Conservation (phyloP, 1,140 invertebrate genomes). For the Maniola jurtina region DNA sequence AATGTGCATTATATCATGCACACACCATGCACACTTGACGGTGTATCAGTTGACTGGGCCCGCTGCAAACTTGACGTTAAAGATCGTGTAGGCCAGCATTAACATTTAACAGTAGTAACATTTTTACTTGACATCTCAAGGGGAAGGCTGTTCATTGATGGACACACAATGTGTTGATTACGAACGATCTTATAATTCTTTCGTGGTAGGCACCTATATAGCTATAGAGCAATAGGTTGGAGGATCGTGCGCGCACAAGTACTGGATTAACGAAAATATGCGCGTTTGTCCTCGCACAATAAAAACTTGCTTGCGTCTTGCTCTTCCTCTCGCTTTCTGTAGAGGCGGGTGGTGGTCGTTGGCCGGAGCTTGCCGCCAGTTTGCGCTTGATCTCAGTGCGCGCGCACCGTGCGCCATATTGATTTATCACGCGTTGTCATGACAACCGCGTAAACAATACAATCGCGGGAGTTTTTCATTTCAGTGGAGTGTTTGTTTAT, state of each 20-base stretch:
- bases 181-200: slow-evolving; percentile 22
- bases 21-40: too few species aligned
- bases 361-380: slow-evolving; percentile 57
- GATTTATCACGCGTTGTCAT: slow-evolving; percentile 59
- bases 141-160: slow-evolving; percentile 34
- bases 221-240: slow-evolving; percentile 10
- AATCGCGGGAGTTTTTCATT: slow-evolving; percentile 37
- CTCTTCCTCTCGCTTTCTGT: slow-evolving; percentile 75
- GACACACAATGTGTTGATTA: slow-evolving; percentile 36
- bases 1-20: too few species aligned
- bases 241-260: slow-evolving; percentile 30
- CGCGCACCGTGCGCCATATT: slow-evolving; percentile 70
- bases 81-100: too few species aligned
- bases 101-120: too few species aligned
- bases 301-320: slow-evolving; percentile 66
- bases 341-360: slow-evolving; percentile 64
- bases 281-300: slow-evolving; percentile 65
- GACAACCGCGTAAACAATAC: slow-evolving; percentile 67
- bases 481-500: slow-evolving; percentile 48
- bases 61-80: too few species aligned
- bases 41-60: too few species aligned
- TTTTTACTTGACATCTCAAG: slow-evolving; percentile 35
- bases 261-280: slow-evolving; percentile 54
- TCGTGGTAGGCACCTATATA: background rate
- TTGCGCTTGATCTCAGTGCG: slow-evolving; percentile 58